Conservation (phyloP, 2,113 vertebrate genomes). For the Chroicocephalus ridibundus region DNA sequence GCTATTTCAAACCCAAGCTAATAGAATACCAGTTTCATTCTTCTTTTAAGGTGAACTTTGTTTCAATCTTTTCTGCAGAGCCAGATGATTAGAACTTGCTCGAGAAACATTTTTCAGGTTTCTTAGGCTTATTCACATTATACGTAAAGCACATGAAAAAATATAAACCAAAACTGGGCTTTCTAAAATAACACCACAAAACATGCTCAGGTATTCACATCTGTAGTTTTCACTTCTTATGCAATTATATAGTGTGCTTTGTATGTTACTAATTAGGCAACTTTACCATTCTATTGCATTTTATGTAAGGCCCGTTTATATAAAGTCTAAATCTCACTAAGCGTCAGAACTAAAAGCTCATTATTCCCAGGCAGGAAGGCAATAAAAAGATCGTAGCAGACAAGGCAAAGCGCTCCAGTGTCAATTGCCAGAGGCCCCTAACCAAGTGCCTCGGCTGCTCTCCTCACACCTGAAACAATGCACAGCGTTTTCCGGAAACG, state of each 20-base stretch:
- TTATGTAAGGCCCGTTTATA: background rate
- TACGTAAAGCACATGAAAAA: background rate
- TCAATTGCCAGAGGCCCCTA: background rate
- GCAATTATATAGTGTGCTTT: background rate
- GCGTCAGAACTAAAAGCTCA: background rate
- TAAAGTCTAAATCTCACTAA: background rate
- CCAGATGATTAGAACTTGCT: background rate
- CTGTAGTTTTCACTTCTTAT: background rate
- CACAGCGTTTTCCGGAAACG: background rate
- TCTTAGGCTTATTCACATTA: background rate
- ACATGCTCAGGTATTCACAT: background rate
- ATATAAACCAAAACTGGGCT: background rate
- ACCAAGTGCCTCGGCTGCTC: background rate
- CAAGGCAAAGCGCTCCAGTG: background rate
- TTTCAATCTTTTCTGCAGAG: background rate
- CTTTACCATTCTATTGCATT: background rate
- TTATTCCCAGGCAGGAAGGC: slow-evolving; percentile 26
- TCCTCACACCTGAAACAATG: background rate
- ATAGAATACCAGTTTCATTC: background rate
- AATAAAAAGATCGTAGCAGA: background rate
- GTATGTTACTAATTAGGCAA: background rate
- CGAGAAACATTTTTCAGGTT: background rate
- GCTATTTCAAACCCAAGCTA: background rate
- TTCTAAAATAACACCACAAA: background rate
- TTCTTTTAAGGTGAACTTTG: background rate